Evolutionary conservation across 2,113 vertebrate genomes (phyloP).

Genomic region (Sinocyclocheilus grahami): DNA sequence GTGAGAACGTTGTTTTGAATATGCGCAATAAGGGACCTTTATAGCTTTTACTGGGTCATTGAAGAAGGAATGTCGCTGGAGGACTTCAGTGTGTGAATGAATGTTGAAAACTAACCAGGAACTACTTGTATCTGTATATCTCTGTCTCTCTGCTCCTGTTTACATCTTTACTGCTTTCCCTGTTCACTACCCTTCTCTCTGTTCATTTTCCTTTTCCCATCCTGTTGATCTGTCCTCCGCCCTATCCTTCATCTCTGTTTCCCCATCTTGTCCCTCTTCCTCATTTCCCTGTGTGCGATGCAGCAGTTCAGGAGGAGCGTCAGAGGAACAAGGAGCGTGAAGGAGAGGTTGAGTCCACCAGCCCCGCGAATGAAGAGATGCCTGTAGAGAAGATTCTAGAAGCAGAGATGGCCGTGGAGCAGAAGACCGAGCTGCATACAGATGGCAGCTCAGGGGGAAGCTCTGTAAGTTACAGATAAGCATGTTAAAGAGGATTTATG

Average conservation of each 20-base stretch:
- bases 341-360: slow-evolving; percentile 80
- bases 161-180: neutral
- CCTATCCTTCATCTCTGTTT: slow-evolving; percentile 28
- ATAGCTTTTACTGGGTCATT: slow-evolving; percentile 3
- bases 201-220: neutral
- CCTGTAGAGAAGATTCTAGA: slow-evolving; percentile 92
- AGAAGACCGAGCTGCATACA: slow-evolving; percentile 87
- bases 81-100: slow-evolving; percentile 28
- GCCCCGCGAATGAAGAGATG: slow-evolving; percentile 89
- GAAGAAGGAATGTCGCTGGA: neutral
- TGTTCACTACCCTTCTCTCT: neutral
- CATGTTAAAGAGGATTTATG: neutral
- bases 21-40: neutral
- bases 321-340: slow-evolving; percentile 89
- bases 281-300: slow-evolving; percentile 19
- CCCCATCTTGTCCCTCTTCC: neutral
- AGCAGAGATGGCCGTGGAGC: slow-evolving; percentile 90
- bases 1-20: slow-evolving; percentile 19
- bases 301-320: slow-evolving; percentile 92
- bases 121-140: slow-evolving; percentile 56
- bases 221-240: neutral
- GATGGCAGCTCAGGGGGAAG: slow-evolving; percentile 83
- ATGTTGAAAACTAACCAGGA: slow-evolving; percentile 51
- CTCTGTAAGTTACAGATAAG: slow-evolving; percentile 76
- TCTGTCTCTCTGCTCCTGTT: slow-evolving; percentile 33